These are phyloP conservation scores for Tigriopus californicus DNA, from an alignment of 2,888 invertebrate species.

Conservation along the genomic window DNA sequence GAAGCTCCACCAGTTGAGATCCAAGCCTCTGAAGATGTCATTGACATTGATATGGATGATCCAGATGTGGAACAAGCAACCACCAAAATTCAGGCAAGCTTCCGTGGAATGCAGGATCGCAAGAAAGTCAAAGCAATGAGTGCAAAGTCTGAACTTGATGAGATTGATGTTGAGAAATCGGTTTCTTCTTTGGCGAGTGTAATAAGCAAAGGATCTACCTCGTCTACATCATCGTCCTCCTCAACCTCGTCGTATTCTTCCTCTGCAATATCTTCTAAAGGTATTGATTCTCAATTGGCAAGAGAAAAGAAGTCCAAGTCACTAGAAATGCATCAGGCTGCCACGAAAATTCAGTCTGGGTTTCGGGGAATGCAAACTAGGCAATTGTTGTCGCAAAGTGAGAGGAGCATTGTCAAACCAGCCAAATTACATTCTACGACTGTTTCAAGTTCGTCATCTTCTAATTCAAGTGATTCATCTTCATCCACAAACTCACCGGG, in stretches of 20 bases:
- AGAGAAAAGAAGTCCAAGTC: no score
- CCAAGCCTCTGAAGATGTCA: background rate
- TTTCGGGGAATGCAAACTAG: background rate
- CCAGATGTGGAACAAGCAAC: background rate
- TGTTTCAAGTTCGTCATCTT: no score
- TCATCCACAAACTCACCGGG: no score
- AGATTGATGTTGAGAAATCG: background rate
- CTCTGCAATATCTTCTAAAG: no score
- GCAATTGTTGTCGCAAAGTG: background rate
- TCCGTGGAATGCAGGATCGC: background rate
- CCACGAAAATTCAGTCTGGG: conserved; percentile 3
- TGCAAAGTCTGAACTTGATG: background rate
- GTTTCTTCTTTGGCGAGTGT: background rate
- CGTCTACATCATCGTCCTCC: no score
- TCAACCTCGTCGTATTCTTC: no score
- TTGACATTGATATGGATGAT: conserved; percentile 6
- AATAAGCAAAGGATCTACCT: no score
- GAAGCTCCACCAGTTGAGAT: background rate
- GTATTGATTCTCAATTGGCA: no score
- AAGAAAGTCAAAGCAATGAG: background rate
- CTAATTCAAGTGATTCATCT: no score
- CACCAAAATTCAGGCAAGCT: background rate
- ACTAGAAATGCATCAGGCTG: no score
- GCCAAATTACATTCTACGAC: no score
- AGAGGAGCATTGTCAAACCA: no score